phyloP scores from a whole-genome alignment of 2,797 vertebrate species.

The Danio albolineatus region DNA sequence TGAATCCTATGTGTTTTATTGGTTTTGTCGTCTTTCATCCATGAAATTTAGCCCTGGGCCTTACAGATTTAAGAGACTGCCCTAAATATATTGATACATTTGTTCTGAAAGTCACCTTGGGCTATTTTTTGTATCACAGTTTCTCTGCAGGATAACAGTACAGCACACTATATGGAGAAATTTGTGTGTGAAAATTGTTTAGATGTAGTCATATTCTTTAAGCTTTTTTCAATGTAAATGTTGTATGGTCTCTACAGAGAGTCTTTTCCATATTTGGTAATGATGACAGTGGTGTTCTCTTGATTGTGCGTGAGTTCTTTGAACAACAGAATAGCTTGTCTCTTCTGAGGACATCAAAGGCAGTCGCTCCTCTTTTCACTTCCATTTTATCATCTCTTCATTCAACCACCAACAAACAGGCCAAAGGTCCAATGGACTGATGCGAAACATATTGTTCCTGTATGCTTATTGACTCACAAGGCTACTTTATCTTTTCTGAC shows the following conservation, averaged over 20 bases:
- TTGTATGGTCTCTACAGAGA: constrained; percentile 35
- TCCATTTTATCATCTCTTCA: constrained; percentile 15
- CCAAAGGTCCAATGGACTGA: constrained; percentile 33
- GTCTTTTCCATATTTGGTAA: constrained; percentile 19
- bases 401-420: constrained; percentile 24
- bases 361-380: constrained; percentile 21
- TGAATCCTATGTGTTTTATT: not conserved
- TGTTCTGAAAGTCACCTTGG: not conserved
- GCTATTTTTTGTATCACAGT: constrained; percentile 22
- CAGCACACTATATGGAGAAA: constrained; percentile 10
- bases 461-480: constrained; percentile 29
- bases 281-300: constrained; percentile 24
- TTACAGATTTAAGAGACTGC: not conserved
- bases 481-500: constrained; percentile 13
- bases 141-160: constrained; percentile 14
- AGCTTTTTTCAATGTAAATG: constrained; percentile 28
- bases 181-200: not conserved
- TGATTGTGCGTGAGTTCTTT: constrained; percentile 48
- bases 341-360: constrained; percentile 49
- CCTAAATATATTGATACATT: constrained; percentile 20
- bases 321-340: constrained; percentile 41
- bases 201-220: constrained; percentile 9
- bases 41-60: not conserved
- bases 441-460: constrained; percentile 32
- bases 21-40: not conserved